phyloP scores from a whole-genome alignment of 2,113 vertebrate species.

The Hylia prasina region DNA sequence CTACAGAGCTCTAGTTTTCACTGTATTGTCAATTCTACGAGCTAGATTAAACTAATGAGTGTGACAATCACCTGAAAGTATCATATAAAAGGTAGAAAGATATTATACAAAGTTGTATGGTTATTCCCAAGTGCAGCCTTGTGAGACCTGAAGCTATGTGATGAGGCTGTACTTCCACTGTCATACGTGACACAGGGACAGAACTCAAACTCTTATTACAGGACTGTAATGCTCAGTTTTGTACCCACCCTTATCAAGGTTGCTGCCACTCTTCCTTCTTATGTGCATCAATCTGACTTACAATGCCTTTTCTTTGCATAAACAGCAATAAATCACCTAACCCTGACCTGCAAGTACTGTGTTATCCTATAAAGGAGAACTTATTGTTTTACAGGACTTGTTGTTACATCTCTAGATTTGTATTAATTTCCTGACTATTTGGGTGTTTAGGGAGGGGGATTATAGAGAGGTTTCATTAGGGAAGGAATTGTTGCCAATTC shows the following conservation, averaged over 20 bases:
- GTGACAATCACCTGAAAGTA: neutral
- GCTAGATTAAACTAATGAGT: neutral
- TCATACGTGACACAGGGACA: neutral
- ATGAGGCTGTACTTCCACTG: neutral
- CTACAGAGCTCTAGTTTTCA: neutral
- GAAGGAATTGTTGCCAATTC: rapidly evolving
- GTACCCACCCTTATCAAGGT: neutral
- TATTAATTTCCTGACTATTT: neutral
- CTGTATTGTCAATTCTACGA: neutral
- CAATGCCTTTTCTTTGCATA: neutral
- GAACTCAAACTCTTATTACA: neutral
- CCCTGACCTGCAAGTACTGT: neutral
- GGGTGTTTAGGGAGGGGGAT: rapidly evolving
- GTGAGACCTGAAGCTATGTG: neutral
- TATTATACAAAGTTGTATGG: neutral
- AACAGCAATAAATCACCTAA: neutral
- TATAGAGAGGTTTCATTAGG: rapidly evolving
- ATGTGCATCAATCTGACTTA: neutral
- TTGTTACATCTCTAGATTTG: neutral
- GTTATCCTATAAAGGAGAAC: neutral
- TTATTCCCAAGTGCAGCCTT: neutral
- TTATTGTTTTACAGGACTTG: rapidly evolving
- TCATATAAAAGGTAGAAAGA: neutral
- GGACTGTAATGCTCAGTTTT: neutral
- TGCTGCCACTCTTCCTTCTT: neutral